phyloP scores from a whole-genome alignment of 2,888 invertebrate species.

The Anagyrus pseudococci region DNA sequence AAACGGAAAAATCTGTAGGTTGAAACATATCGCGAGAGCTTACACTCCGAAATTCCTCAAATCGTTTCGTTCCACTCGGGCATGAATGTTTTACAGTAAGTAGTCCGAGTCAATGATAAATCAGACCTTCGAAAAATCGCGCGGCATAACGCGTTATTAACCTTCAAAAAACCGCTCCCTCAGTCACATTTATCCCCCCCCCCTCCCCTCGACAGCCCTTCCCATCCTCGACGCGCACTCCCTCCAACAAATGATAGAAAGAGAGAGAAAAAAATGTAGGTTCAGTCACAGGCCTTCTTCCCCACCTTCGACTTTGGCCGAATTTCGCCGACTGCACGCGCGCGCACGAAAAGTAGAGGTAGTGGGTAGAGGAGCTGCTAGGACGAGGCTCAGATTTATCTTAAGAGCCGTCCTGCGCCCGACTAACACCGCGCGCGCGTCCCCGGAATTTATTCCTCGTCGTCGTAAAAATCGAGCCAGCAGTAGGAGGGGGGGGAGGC shows the following conservation, averaged over 20 bases:
- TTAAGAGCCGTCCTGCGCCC: slow-evolving; percentile 12
- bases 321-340: too few relatives aligned
- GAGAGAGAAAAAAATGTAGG: background rate
- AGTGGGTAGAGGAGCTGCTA: background rate
- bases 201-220: background rate
- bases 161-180: slow-evolving; percentile 4
- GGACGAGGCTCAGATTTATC: slow-evolving; percentile 23
- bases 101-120: slow-evolving; percentile 3
- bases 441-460: slow-evolving; percentile 31
- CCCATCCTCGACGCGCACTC: background rate
- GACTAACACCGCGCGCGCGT: background rate
- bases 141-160: slow-evolving; percentile 23
- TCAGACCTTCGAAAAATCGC: slow-evolving; percentile 5
- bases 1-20: too few relatives aligned
- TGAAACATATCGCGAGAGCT: too few relatives aligned
- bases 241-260: too few relatives aligned
- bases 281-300: too few relatives aligned
- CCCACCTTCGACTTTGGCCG: too few relatives aligned
- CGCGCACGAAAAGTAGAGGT: background rate
- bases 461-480: slow-evolving; percentile 9
- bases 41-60: too few relatives aligned
- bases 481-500: slow-evolving; percentile 18
- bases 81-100: slow-evolving; percentile 1
- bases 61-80: background rate
- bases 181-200: background rate